A percentile compares a stretch with the other conserved stretches of the same genome.
Conservation (phyloP, 1,140 invertebrate genomes). For the Planococcus citri region DNA sequence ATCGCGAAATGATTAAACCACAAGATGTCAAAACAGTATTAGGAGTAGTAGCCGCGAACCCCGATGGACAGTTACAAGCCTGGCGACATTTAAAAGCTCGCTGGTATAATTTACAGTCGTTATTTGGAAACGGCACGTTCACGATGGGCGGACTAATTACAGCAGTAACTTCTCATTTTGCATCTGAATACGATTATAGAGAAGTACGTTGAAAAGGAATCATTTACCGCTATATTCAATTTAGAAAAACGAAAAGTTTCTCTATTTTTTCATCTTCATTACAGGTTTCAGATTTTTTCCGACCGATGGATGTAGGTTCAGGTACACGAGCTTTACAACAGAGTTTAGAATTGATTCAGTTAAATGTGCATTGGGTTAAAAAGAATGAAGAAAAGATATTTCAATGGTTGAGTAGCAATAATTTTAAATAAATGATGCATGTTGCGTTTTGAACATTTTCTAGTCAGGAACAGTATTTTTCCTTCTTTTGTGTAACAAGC, state of each 20-base stretch:
- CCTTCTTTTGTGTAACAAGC: too few species aligned
- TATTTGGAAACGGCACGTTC: constrained; percentile 53
- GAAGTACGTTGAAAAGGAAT: constrained; percentile 40
- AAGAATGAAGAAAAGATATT: constrained; percentile 47
- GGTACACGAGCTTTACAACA: constrained; percentile 53
- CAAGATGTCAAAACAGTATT: constrained; percentile 58
- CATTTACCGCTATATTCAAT: constrained; percentile 12
- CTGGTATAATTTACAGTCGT: constrained; percentile 49
- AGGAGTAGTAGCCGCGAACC: constrained; percentile 52
- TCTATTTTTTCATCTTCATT: constrained; percentile 27
- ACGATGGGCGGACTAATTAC: constrained; percentile 55
- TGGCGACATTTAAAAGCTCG: constrained; percentile 65
- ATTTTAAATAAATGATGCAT: neutral
- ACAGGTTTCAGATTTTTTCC: constrained; percentile 55
- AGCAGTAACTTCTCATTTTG: constrained; percentile 53
- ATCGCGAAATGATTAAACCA: constrained; percentile 49
- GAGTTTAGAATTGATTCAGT: constrained; percentile 59
- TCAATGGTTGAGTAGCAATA: constrained; percentile 43
- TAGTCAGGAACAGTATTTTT: too few species aligned
- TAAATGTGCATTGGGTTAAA: constrained; percentile 63
- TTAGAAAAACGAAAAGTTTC: neutral
- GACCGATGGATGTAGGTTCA: constrained; percentile 50
- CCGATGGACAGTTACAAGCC: constrained; percentile 53
- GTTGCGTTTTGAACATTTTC: too few species aligned
- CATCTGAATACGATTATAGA: constrained; percentile 54